Evolutionary conservation across 2,888 invertebrate species (phyloP), one percentile per base, ranked within the genome.

Genomic region (Eurytoma californica): DNA sequence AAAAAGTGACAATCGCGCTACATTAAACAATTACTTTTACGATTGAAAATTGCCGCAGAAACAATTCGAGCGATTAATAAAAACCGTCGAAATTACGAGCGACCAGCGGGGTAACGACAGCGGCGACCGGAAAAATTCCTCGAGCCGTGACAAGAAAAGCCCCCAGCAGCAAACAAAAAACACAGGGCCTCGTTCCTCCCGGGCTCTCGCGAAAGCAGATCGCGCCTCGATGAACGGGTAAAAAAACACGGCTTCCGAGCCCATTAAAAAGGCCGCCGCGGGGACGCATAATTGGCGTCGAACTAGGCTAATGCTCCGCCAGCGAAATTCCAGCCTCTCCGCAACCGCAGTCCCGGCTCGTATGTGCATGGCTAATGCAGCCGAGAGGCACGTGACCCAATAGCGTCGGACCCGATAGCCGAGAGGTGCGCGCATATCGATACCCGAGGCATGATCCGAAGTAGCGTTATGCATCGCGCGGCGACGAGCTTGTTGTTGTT

Each of bases 381-480:
- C 20, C 39, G 47, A 28, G 58, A 51, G 58, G 60, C 60, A 72
- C 72, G 77, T 77, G 77, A 72, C 67, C 72, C 61, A 73, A 28
- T 73, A 49, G 63, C 39, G 18, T 3, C 28, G 14, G 51, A 63
- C 39, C 39, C 39, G 39, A 39, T 39, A 57, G 24, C 28, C 16
- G 28, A 68, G 39, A 39, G 39, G 39, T 9, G 39, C 39, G 39
- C 39, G 39, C 39, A 9, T 18, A 58, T 66, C 72, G 70, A 77
- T 77, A 77, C 55, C 65, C 57, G 30, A 72, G 77, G 60, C 65
- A 65, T 49, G 70, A 72, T 47, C 60, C 61, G 58, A 77, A 66
- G 58, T 72, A 66, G 18, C 77, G 77, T 72, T 77, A 72, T 39
- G 65, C 69, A 69, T 70, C 57, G 63, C 3, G 4, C 49, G 58